Base-by-base conservation (phyloP, 53 echinoderm and acorn worm genomes). In the Echinometra lucunter region DNA sequence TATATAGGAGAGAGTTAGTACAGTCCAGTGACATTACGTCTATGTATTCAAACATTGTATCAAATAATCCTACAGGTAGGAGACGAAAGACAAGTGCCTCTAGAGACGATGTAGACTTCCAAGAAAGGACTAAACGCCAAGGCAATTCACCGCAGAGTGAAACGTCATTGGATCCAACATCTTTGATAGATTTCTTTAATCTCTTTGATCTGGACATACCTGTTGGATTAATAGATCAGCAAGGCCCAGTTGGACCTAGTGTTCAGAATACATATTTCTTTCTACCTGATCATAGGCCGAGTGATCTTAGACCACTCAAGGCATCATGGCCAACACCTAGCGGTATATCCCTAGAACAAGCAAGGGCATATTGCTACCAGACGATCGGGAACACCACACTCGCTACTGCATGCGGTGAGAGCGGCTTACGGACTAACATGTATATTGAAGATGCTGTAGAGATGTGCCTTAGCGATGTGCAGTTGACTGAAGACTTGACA, bases 401-500 rank as follows among this genome's bases (percentile, higher is more conserved):
- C 9, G 98, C 97, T 5, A 82, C 53, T 8, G 95, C 95, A 32
- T 99, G 99, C 82, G 96, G 98, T 8, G 82, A 66, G 37, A 88
- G 78, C 28, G 95, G 93, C 1, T 47, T 98, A 42, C 75, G 81
- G 19, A 97, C 96, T 17, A 97, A 97, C 83, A 97, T 97, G 95
- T 97, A 97, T 93, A 95, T 98, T 37, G 93, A 96, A 19, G 98
- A 99, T 90, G 98, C 99, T 1, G 94, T 99, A 11, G 95, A 97
- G 88, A 95, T 99, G 95, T 99, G 99, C 83, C 87, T 97, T 12
- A 96, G 96, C 23, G 99, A 99, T 74, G 95, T 99, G 30, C 98
- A 97, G 74, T 90, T 99, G 66, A 99, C 99, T 15, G 99, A 99
- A 88, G 97, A 99, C 74, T 93, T 98, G 9, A 95, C 94, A 11